phyloP scores from a whole-genome alignment of 2,888 invertebrate species.

The Andrena trimmerana region DNA sequence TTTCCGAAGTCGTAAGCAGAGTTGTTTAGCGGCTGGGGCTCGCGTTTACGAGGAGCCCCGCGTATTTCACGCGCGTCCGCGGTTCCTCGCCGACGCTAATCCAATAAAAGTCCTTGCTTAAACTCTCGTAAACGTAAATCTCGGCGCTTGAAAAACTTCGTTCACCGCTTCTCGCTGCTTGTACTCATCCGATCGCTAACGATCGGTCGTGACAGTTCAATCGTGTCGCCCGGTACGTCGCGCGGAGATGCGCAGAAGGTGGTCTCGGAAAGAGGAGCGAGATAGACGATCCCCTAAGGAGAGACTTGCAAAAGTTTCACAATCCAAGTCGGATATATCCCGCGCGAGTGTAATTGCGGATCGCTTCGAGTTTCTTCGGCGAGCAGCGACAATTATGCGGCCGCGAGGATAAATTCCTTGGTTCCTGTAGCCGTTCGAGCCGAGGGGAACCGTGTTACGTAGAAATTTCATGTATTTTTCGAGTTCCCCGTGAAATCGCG shows the following conservation, averaged over 20 bases:
- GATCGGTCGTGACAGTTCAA: too few relatives aligned
- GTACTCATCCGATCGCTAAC: too few relatives aligned
- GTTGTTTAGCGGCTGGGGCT: constrained; percentile 45
- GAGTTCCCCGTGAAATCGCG: constrained; percentile 73
- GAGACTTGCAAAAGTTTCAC: background rate
- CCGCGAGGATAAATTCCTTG: constrained; percentile 44
- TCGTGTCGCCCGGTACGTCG: too few relatives aligned
- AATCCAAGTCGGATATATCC: background rate
- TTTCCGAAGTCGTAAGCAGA: constrained; percentile 58
- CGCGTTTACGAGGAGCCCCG: constrained; percentile 43
- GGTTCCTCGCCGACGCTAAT: constrained; percentile 32
- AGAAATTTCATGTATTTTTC: constrained; percentile 61
- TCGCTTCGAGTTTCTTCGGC: constrained; percentile 16
- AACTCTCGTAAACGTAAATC: constrained; percentile 68
- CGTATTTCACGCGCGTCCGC: constrained; percentile 39
- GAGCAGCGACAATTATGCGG: constrained; percentile 13
- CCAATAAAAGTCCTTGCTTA: constrained; percentile 51
- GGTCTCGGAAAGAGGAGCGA: background rate
- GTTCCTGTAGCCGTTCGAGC: constrained; percentile 10
- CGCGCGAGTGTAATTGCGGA: constrained; percentile 27
- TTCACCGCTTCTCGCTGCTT: background rate
- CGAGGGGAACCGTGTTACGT: constrained; percentile 48
- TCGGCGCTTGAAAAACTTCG: constrained; percentile 18
- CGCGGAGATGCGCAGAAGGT: background rate
- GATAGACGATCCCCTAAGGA: background rate